Evolutionary conservation across 2,113 vertebrate species (phyloP).

Genomic region (Catharus bicknelli): DNA sequence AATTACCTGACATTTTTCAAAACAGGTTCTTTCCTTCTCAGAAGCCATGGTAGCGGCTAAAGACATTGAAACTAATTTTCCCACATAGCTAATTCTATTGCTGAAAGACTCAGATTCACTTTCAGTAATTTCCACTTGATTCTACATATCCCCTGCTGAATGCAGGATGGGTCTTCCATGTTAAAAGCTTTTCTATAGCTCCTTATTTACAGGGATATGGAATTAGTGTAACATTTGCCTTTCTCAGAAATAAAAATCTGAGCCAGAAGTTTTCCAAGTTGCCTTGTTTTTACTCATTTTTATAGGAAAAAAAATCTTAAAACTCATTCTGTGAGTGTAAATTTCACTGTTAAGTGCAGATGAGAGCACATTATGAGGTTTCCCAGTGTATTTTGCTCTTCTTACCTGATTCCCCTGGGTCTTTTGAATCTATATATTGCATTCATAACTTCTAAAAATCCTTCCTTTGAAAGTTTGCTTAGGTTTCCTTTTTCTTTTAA

Average conservation of each 20-base stretch:
- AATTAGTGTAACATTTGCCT: not conserved
- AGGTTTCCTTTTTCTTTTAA: constrained; percentile 29
- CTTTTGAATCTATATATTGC: not conserved
- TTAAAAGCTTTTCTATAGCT: not conserved
- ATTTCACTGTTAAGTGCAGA: constrained; percentile 8
- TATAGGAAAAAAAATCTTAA: not conserved
- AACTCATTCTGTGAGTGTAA: not conserved
- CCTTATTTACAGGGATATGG: not conserved
- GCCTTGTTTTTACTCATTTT: not conserved
- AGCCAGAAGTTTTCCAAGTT: not conserved
- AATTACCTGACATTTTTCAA: not conserved
- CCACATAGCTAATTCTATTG: not conserved
- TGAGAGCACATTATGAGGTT: constrained; percentile 17
- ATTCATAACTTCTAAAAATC: constrained; percentile 28
- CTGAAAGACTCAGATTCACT: not conserved
- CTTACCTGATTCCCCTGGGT: constrained; percentile 9
- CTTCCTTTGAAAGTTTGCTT: constrained; percentile 24
- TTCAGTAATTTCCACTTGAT: not conserved
- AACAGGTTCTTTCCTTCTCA: not conserved
- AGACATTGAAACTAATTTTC: not conserved
- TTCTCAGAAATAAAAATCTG: not conserved
- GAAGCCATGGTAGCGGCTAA: not conserved
- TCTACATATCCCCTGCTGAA: not conserved
- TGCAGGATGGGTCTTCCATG: not conserved
- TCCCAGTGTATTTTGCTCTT: constrained; percentile 10